These are phyloP conservation scores for Mirounga angustirostris DNA, from an alignment of 2,113 vertebrate species.

Conservation along the genomic window DNA sequence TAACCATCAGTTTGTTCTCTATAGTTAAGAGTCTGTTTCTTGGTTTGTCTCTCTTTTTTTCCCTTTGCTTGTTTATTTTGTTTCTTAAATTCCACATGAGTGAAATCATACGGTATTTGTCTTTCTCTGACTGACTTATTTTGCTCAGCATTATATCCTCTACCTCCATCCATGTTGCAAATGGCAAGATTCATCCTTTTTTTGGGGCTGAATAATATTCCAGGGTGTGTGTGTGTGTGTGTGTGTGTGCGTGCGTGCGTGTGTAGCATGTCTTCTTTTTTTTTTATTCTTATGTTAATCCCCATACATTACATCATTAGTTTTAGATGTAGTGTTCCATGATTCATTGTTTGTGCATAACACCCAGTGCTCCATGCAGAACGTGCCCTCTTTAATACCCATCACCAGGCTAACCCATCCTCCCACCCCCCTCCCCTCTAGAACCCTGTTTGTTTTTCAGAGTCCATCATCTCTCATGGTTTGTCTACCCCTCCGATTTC, in stretches of 20 bases:
- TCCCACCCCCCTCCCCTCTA: too few relatives aligned
- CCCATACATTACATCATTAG: too few relatives aligned
- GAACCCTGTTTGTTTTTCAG: too few relatives aligned
- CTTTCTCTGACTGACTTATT: neutral
- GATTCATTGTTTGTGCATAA: too few relatives aligned
- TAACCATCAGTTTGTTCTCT: neutral
- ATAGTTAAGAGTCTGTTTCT: neutral
- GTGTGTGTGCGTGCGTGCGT: neutral
- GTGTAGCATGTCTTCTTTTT: neutral
- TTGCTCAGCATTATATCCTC: neutral
- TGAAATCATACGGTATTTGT: neutral
- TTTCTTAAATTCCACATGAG: neutral
- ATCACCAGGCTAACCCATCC: too few relatives aligned
- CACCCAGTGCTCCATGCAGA: too few relatives aligned
- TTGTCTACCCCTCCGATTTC: too few relatives aligned
- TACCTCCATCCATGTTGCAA: neutral
- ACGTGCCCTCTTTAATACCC: too few relatives aligned
- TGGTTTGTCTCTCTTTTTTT: neutral
- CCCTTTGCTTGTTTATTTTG: neutral
- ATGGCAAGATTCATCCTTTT: neutral
- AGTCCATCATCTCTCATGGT: too few relatives aligned
- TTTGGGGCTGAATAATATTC: neutral
- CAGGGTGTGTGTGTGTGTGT: too few relatives aligned
- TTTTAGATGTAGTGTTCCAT: too few relatives aligned
- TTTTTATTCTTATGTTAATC: too few relatives aligned